Evolutionary conservation across 2,888 invertebrate species (phyloP), one percentile per base, ranked within the genome.

Genomic region (Nematopogon swammerdamellus): DNA sequence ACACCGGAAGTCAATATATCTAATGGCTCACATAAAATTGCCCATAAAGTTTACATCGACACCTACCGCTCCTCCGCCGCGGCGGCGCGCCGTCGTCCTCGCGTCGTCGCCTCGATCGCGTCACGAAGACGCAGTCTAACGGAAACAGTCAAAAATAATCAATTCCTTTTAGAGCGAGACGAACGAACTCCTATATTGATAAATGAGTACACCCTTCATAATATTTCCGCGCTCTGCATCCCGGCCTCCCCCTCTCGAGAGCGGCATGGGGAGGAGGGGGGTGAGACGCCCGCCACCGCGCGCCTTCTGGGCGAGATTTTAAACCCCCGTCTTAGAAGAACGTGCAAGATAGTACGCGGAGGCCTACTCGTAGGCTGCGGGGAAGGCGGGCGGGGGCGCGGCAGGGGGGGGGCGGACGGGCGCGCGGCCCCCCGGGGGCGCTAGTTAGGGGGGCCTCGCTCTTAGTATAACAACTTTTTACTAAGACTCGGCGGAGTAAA

Each of bases 161-260:
- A 79, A 77, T 79, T 77, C 77, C 36, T 36, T 36, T 72, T 71
- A 70, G 67, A 63, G 58, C 67, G 73, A 77, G 77, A 79, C 77
- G 77, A 79, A 79, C 77, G 76, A 75, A 76, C 72, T 65, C 68
- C 59, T 73, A 75, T 79, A 79, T 79, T 79, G 79, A 79, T 79
- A 79, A 79, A 79, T 79, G 77, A 77, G 76, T 59, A 61, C 72
- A 70, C 76, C 76, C 76, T 75, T 77, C 77, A 77, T 77, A 44
- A 44, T 44, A 77, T 77, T 77, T 77, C 75, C 76, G 73, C 70
- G 70, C 70, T 56, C 55, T 48, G 44, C 46, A 48, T 18, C 19
- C 29, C 44, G 55, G 55, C 58, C 61, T 63, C 59, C 62, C 56
- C 54, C 49, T 52, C 46, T 18, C 29, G 30, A 47, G 18, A n/a